phyloP scores from a whole-genome alignment of 2,113 vertebrate species.

The Octodon degus region DNA sequence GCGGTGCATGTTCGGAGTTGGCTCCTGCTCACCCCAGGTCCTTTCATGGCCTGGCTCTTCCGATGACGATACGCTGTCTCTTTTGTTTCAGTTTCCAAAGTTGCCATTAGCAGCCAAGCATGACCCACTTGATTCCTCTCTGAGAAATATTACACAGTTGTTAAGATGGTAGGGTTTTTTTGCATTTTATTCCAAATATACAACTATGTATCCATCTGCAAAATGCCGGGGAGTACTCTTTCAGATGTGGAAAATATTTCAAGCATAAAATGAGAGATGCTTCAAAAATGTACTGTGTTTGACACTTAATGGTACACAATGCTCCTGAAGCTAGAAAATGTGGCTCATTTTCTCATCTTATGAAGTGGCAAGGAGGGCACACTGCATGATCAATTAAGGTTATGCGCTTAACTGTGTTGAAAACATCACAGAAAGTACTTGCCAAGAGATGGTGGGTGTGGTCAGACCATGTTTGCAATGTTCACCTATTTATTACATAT shows the following conservation, averaged over 20 bases:
- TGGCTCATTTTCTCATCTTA: neutral
- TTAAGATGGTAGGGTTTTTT: neutral
- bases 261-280: neutral
- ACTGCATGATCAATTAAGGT: neutral
- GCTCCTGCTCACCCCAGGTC: neutral
- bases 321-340: neutral
- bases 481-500: neutral
- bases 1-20: neutral
- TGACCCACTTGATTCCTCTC: neutral
- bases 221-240: neutral
- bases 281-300: neutral
- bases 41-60: neutral
- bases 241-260: neutral
- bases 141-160: neutral
- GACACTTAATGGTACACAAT: neutral
- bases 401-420: neutral
- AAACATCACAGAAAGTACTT: constrained; percentile 22
- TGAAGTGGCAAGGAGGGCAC: neutral
- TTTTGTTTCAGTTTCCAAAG: neutral
- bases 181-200: neutral
- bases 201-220: neutral
- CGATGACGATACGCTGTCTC: neutral
- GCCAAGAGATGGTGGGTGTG: constrained; percentile 60
- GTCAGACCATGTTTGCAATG: neutral
- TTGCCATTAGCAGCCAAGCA: neutral